Conservation (phyloP, 2,113 vertebrate species). For the Phalacrocorax brasilianus region DNA sequence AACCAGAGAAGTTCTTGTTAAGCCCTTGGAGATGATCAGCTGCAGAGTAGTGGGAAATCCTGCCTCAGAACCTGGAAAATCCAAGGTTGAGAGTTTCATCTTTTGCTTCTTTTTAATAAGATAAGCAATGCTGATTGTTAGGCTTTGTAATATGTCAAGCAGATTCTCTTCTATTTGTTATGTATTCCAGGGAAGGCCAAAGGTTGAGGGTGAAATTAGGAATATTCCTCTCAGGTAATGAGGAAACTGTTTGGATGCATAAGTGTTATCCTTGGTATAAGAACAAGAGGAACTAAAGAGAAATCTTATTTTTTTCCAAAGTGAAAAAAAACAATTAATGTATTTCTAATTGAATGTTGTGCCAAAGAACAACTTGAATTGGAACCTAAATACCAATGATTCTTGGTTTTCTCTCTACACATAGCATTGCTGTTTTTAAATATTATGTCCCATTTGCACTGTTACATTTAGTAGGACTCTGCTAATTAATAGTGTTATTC, state of each 20-base stretch:
- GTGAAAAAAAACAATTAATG: neutral
- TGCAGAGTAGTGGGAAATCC: conserved; percentile 15
- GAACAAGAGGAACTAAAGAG: neutral
- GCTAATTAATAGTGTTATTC: neutral
- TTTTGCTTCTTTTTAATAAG: neutral
- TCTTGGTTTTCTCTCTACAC: neutral
- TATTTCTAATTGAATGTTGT: neutral
- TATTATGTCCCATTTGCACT: neutral
- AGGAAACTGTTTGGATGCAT: neutral
- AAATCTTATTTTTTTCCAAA: neutral
- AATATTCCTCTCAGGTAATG: neutral
- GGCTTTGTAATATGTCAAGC: neutral
- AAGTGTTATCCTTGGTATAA: neutral
- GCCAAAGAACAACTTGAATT: neutral
- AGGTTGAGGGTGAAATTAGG: neutral
- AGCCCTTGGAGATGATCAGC: conserved; percentile 36
- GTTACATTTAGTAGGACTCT: neutral
- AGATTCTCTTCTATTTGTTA: neutral
- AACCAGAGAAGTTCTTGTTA: conserved; percentile 41
- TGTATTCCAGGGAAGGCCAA: neutral
- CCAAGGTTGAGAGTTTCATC: neutral
- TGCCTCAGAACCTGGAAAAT: neutral
- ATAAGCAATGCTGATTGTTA: neutral
- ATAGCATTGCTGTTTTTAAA: neutral
- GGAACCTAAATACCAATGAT: neutral